Base-by-base conservation (phyloP, 1,140 invertebrate genomes). In the Sweltsa coloradensis region DNA sequence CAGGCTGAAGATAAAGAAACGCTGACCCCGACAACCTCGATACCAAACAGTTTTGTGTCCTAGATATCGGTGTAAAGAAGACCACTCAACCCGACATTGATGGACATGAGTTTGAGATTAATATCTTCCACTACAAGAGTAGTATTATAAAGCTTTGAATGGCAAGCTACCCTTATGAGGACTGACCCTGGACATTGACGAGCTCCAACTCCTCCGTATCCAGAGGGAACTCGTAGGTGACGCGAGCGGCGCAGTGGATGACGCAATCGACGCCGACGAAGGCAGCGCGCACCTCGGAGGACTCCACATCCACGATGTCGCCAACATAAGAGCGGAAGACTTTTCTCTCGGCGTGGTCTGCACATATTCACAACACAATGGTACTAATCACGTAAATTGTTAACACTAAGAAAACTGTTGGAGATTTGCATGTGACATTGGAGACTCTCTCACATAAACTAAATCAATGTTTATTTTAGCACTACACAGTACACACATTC, bases 211-310 rank as follows among this genome's bases (percentile, higher is more conserved):
- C 60, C 0, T 65, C 55, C 36, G 67, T 56, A 54, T 80, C 66
- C 0, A 76, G 70, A 26, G 73, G 76, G 54, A 72, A 74, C 14
- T 72, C 65, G 49, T 75, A 73, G 36, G 71, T 72, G 7, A 81
- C 67, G 3, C 70, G 57, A 37, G 72, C 76, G 5, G 80, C 81
- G 51, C 72, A 74, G 55, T 83, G 80, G 27, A 81, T 70, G 3
- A 83, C 76, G 25, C 68, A 69, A 45, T 72, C 65, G 3, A 74
- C 78, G 22, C 69, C 71, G 9, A 57, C 50, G 42, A 76, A 73
- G 5, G 67, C 66, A 40, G 64, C 47, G 16, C 61, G 56, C 19
- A 65, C 45, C 27, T 74, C 65, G 6, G 58, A 56, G 18, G 42
- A 49, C 41, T 64, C 56, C 34, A 63, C 56, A 25, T 65, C 57